These are phyloP conservation scores for Rhabdornis inornatus DNA, from an alignment of 2,113 vertebrate species.

Conservation along the genomic window DNA sequence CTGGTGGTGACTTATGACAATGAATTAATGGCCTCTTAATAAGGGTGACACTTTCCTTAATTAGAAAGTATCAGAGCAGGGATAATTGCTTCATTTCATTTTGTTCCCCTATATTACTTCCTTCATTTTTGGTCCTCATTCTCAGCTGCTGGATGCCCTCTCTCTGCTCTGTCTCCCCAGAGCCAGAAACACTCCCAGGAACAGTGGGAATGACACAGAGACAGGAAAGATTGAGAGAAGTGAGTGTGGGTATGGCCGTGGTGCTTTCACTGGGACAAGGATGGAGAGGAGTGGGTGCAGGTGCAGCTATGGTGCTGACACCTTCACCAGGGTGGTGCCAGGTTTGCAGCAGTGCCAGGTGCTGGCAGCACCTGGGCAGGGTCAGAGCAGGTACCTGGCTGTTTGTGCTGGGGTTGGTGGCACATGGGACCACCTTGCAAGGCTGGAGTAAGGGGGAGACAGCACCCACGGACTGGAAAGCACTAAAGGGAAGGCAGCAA, in stretches of 20 bases:
- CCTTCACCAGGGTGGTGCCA: too few relatives aligned
- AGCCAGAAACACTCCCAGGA: background rate
- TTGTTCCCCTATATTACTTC: background rate
- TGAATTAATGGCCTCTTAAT: conserved; percentile 31
- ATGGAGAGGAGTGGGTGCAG: background rate
- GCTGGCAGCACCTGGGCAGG: background rate
- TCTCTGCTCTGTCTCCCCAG: background rate
- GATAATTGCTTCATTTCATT: conserved; percentile 35
- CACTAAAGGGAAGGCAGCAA: background rate
- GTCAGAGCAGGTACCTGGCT: background rate
- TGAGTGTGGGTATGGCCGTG: background rate
- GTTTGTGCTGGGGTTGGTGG: rapidly evolving
- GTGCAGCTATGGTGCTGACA: rapidly evolving
- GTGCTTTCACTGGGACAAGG: background rate
- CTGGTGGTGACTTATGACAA: background rate
- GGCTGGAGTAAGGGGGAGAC: background rate
- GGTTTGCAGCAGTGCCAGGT: background rate
- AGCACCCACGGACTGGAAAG: background rate
- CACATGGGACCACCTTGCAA: background rate
- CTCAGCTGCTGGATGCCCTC: background rate
- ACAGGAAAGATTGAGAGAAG: background rate
- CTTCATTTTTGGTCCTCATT: background rate
- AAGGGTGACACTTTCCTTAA: conserved; percentile 51
- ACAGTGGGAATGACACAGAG: background rate
- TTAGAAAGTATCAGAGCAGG: conserved; percentile 33